Percentiles rank a stretch among this genome's conserved stretches.
Conservation (phyloP, 1,140 invertebrate species). For the Cylas formicarius region DNA sequence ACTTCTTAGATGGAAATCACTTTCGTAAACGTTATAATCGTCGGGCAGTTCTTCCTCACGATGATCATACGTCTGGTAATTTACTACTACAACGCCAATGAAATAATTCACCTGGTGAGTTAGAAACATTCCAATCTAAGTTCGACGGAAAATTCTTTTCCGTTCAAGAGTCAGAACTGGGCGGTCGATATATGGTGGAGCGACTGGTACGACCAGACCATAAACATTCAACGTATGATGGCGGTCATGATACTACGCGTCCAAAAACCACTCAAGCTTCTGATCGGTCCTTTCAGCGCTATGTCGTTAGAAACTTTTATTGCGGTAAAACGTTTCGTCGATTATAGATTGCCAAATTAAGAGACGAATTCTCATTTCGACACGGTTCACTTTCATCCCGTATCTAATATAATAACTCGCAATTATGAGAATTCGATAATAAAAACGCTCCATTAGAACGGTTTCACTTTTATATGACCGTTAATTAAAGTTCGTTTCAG, state of each 20-base stretch:
- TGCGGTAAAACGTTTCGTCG: no score
- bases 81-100: slow-evolving; percentile 18
- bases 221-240: slow-evolving; percentile 5
- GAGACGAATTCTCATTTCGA: no score
- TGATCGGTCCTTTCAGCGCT: slow-evolving; percentile 16
- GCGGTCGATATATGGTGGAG: slow-evolving; percentile 14
- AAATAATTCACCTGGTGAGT: slow-evolving; percentile 14
- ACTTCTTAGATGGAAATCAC: slow-evolving; percentile 16
- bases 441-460: no score
- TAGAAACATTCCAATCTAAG: background rate
- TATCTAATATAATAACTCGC: no score
- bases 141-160: background rate
- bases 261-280: slow-evolving; percentile 11
- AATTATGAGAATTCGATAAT: no score
- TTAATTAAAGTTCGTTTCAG: slow-evolving; percentile 5
- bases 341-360: no score
- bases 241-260: slow-evolving; percentile 8
- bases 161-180: slow-evolving; percentile 13
- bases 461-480: background rate
- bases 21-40: slow-evolving; percentile 13
- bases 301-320: slow-evolving; percentile 18
- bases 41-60: slow-evolving; percentile 14
- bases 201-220: slow-evolving; percentile 11
- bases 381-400: no score
- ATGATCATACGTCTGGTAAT: slow-evolving; percentile 17